Base-by-base conservation (phyloP, 2,888 invertebrate genomes). In the Hyalella azteca region DNA sequence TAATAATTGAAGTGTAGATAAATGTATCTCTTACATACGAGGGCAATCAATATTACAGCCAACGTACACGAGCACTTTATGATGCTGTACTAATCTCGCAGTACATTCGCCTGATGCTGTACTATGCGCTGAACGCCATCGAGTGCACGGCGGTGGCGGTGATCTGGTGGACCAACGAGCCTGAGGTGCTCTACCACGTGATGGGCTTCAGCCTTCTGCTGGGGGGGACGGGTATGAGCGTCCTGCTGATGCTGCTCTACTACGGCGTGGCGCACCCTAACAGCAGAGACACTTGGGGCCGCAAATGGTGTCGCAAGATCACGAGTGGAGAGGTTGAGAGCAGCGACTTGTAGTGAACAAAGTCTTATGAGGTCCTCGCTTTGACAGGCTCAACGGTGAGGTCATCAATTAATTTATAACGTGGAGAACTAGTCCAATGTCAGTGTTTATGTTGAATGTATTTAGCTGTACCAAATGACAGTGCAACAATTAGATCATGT, bases 191-290 rank as follows among this genome's bases (percentile, higher is more conserved):
- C 49, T 82, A 78, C 79, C 80, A 82, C 40, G 80, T 54, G 49
- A 59, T 54, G 36, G 80, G 81, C 41, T 50, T 82, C 19, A 79
- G 59, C 1, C 49, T 82, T 3, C 73, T 82, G 54, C 77, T 82
- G 45, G 80, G 79, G 7, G 80, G 82, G 36, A 59, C 82, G 19
- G 50, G 22, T 2, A 79, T 78, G 3, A 80, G 81, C 4, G 39
- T 82, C 11, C 48, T 82, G 13, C 81, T 82, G 75, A 73, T 82
- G 40, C 49, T 39, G 3, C 48, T 82, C 3, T 82, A 82, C 60
- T 82, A 82, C 39, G 41, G 73, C 29, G 80, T 80, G 41, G 80
- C 22, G 32, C 82, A 82, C 66, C 82, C 82, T 3, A 79, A 81
- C 60, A 79, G 45, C 39, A 66, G 60, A 1, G 54, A 78, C n/a